Conservation (phyloP, 2,888 invertebrate genomes). For the Macrophya alboannulata region DNA sequence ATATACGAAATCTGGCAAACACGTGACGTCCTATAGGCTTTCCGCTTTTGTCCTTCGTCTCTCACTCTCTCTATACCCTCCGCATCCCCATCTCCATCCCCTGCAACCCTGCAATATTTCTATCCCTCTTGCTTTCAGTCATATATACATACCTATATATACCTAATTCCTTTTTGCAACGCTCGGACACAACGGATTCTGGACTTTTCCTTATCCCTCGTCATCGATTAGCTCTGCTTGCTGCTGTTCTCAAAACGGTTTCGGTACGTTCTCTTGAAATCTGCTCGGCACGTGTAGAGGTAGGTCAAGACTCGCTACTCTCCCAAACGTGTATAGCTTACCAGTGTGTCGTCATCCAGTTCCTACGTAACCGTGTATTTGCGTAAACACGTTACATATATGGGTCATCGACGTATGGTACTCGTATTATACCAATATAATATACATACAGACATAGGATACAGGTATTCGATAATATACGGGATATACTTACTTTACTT, state of each 20-base stretch:
- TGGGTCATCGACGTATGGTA: too few relatives aligned
- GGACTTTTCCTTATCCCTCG: conserved; percentile 12
- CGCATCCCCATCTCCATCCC: neutral
- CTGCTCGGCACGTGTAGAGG: conserved; percentile 36
- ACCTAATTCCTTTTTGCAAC: conserved; percentile 35
- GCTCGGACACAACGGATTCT: conserved; percentile 23
- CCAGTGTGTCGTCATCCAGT: neutral
- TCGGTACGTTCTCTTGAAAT: conserved; percentile 22
- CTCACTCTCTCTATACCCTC: conserved; percentile 67
- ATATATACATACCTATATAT: too few relatives aligned
- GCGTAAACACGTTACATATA: neutral
- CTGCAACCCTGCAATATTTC: too few relatives aligned
- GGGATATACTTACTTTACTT: neutral
- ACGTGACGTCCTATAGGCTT: conserved; percentile 36
- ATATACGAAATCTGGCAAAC: conserved; percentile 53
- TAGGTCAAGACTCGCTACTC: conserved; percentile 22
- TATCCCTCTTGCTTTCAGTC: conserved; percentile 58
- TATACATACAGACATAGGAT: neutral
- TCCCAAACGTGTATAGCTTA: too few relatives aligned
- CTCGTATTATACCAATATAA: too few relatives aligned
- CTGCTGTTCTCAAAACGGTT: neutral
- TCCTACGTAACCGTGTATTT: neutral
- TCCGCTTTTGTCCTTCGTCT: neutral
- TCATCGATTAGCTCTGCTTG: conserved; percentile 30
- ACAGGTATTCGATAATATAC: neutral